Conservation (phyloP, 2,797 vertebrate genomes). For the Valencia hispanica region DNA sequence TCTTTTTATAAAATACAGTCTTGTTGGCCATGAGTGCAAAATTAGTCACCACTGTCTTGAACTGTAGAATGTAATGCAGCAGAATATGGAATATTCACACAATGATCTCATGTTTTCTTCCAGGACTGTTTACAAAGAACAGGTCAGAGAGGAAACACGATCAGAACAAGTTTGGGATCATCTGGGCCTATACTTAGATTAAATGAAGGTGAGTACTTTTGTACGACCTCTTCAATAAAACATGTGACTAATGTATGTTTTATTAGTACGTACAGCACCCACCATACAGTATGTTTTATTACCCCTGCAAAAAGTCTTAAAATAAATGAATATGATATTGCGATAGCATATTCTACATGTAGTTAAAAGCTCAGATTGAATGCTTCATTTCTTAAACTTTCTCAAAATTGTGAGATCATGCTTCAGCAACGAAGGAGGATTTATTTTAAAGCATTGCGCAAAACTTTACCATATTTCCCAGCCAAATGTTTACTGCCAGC, state of each 20-base stretch:
- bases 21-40: background rate
- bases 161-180: constrained; percentile 55
- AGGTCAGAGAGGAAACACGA: constrained; percentile 59
- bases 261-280: background rate
- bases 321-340: background rate
- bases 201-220: constrained; percentile 56
- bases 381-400: background rate
- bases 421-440: background rate
- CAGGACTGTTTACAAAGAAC: constrained; percentile 67
- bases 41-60: background rate
- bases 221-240: background rate
- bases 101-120: constrained; percentile 20
- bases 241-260: background rate
- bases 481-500: background rate
- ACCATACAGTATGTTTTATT: too few relatives aligned
- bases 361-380: background rate
- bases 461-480: too few relatives aligned
- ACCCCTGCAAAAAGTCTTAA: background rate
- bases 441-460: too few relatives aligned
- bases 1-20: background rate
- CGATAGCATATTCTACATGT: background rate
- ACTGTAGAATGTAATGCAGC: background rate
- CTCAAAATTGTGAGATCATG: background rate
- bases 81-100: background rate
- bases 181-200: constrained; percentile 72